These are phyloP conservation scores for Pyrgilauda ruficollis DNA, from an alignment of 2,113 vertebrate genomes.

Conservation along the genomic window DNA sequence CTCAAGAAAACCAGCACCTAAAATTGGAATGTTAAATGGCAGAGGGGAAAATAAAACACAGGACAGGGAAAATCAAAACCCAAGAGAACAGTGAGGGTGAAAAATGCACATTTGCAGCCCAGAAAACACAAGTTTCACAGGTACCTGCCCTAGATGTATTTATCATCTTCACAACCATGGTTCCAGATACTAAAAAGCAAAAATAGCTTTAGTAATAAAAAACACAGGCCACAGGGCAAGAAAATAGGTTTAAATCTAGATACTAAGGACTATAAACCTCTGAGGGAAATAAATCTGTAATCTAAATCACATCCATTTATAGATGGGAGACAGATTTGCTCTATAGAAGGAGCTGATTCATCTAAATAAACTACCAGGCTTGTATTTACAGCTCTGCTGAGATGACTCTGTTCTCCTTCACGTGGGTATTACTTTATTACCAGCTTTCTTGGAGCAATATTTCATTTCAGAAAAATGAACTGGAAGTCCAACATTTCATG, in stretches of 20 bases:
- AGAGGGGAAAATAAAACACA: not conserved
- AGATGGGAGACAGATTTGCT: not conserved
- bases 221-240: not conserved
- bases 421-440: not conserved
- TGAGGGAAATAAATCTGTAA: not conserved
- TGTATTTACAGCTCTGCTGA: constrained; percentile 2
- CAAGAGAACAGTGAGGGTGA: not conserved
- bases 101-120: not conserved
- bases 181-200: not conserved
- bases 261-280: not conserved
- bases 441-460: not conserved
- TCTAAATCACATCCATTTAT: constrained; percentile 7
- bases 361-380: not conserved
- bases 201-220: not conserved
- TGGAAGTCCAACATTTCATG: not conserved
- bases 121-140: not conserved
- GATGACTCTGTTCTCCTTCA: not conserved
- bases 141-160: not conserved
- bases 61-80: not conserved
- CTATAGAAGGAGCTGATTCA: constrained; percentile 13
- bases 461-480: not conserved
- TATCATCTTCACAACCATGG: not conserved
- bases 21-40: not conserved
- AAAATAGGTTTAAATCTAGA: constrained; percentile 19
- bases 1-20: not conserved